Evolutionary conservation across 2,888 invertebrate genomes (phyloP), one percentile per base, ranked within the genome.

Genomic region (Callyntrura guangdongensis): DNA sequence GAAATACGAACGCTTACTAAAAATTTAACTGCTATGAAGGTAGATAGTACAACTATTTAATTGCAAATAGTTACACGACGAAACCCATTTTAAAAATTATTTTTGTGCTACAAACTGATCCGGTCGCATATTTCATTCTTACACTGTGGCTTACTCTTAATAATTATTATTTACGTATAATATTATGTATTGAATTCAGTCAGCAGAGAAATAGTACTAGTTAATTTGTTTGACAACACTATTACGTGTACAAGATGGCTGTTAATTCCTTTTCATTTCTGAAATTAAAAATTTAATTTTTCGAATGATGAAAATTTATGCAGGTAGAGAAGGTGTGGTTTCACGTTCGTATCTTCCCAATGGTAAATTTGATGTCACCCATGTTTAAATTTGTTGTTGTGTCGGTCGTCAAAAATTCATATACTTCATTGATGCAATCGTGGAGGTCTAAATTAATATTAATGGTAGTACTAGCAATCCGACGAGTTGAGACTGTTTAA

Each of bases 401-500:
- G 72, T 72, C 72, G 45, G 61, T 61, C 45, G 61, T 81, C 81
- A 11, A 59, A 81, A 59, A n/a, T 25, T 61, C 81, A 14, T 56
- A 53, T 53, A 77, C 17, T 74, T 56, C 36, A n/a, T 36, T 36
- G 36, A 36, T 79, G 79, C 56, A 82, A 59, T 22, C 27, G 45
- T 74, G 81, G 84, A 90, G 86, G 90, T 90, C 74, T 90, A 79
- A 20, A 25, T 81, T 72, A 49, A 36, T 74, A 74, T 77, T 77
- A 59, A 69, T 81, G 45, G 59, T 86, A 67, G 64, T 77, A 89
- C 92, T 93, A 94, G 92, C 94, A 93, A 84, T 94, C 94, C 47
- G 93, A 93, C 69, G 93, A 93, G 87, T 92, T 93, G 74, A 92
- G 91, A 91, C 91, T 93, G 91, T 90, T 91, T 88, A 92, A 89